Evolutionary conservation across 2,113 vertebrate genomes (phyloP), one percentile per base, ranked within the genome.

Genomic region (Dasypus novemcinctus): DNA sequence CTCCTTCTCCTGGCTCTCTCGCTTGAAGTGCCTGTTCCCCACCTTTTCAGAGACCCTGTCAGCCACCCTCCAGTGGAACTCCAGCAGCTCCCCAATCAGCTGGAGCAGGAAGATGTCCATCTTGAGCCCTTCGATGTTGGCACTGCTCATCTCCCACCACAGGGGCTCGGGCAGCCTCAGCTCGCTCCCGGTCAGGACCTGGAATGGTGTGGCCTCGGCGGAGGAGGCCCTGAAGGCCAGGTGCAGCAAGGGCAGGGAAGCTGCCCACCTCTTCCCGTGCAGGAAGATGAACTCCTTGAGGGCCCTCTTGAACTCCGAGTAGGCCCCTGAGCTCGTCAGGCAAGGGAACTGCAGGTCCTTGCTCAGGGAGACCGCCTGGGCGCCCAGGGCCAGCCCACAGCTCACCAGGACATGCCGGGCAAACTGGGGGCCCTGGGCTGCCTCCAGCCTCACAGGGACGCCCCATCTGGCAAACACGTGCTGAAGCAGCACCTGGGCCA

Each of bases 281-380:
- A 98, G 61, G 66, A 97, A 96, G 68, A 98, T 96, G 86, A 98
- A 97, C 88, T 98, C 95, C 86, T 95, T 97, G 59, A 98, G 93
- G 54, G 95, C 95, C 81, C 93, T 89, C 89, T 97, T 97, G 93
- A 98, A 98, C 25, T 96, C 97, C 96, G 96, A 96, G 89, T 97
- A 97, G 92, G 94, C 89, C 2, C 38, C 96, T 0, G 97, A 96
- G 79, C 91, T 97, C 0, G n/a, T 82, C 83, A 97, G 86, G 80
- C 96, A 95, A 15, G 96, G 88, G 49, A 97, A 96, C 96, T 98
- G 97, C 20, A 98, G 94, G 57, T 96, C 91, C 57, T 89, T 88
- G 25, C 93, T 97, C 64, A 96, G 20, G 20, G 93, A 94, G 7
- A 85, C 66, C 18, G 76, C 90, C 29, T 97, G 97, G 54, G 95